These are phyloP conservation scores for Nilaparvata lugens DNA, from an alignment of 1,140 invertebrate species.

Conservation along the genomic window DNA sequence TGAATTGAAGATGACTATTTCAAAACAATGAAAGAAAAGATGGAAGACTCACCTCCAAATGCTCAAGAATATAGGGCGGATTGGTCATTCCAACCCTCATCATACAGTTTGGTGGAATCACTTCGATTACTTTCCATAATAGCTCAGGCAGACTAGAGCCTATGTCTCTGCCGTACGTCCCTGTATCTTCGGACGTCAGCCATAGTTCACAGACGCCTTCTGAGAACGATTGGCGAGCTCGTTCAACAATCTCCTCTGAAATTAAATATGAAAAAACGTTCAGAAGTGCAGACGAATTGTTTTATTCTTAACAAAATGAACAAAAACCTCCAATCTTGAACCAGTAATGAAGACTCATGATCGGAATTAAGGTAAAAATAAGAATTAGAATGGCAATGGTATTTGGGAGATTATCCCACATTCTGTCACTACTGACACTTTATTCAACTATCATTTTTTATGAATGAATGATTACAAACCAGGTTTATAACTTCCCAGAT, in stretches of 20 bases:
- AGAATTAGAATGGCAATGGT: too few species aligned
- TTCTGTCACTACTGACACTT: too few species aligned
- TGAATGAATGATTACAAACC: constrained; percentile 24
- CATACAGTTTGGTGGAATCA: constrained; percentile 85
- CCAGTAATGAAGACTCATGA: too few species aligned
- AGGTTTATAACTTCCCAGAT: constrained; percentile 86
- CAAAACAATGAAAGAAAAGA: background rate
- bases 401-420: too few species aligned
- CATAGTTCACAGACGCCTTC: constrained; percentile 97
- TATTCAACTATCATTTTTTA: too few species aligned
- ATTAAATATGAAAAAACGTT: constrained; percentile 7
- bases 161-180: constrained; percentile 93
- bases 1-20: too few species aligned
- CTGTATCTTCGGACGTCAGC: constrained; percentile 97
- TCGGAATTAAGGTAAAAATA: too few species aligned
- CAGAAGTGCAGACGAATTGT: background rate
- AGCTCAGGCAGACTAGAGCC: constrained; percentile 79
- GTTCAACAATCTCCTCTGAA: constrained; percentile 63
- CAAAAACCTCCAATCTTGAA: too few species aligned
- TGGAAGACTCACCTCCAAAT: constrained; percentile 55
- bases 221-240: constrained; percentile 72
- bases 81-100: constrained; percentile 94
- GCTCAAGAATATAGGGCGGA: constrained; percentile 94
- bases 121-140: constrained; percentile 74
- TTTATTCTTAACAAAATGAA: background rate